Percentiles rank a stretch among this genome's conserved stretches.
phyloP scores from a whole-genome alignment of 2,888 invertebrate genomes.

The Athalia cordata region DNA sequence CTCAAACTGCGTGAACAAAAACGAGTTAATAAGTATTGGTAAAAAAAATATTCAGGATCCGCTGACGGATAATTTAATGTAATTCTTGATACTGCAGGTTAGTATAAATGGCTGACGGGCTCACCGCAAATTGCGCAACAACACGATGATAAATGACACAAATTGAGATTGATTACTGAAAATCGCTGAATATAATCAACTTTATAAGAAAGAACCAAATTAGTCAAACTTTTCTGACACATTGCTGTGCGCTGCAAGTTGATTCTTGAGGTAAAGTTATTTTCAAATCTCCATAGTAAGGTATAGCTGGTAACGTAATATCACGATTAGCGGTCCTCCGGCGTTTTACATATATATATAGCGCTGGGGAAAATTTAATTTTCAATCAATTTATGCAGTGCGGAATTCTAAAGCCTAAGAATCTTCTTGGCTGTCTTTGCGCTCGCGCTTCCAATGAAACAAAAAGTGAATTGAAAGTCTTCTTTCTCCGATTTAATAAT shows the following conservation, averaged over 20 bases:
- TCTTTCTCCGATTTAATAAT: conserved; percentile 27
- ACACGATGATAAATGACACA: conserved; percentile 15
- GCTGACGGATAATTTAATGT: too few species aligned
- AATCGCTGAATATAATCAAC: conserved; percentile 5
- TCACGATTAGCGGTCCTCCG: conserved; percentile 9
- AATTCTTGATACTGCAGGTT: neutral
- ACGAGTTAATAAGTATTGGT: too few species aligned
- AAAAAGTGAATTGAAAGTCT: conserved; percentile 20
- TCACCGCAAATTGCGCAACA: conserved; percentile 1
- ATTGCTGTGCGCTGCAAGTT: neutral
- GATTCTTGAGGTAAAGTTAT: neutral
- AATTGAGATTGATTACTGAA: conserved; percentile 30
- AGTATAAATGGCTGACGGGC: neutral
- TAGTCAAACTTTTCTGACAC: conserved; percentile 2
- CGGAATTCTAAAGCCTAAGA: conserved; percentile 13
- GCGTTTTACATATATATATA: neutral
- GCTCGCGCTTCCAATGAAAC: neutral
- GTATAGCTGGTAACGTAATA: neutral
- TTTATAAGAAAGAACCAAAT: neutral
- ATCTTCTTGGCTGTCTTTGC: conserved; percentile 1
- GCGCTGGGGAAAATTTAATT: conserved; percentile 20
- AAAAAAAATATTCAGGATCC: too few species aligned
- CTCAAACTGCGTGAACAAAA: too few species aligned
- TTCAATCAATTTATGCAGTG: conserved; percentile 15
- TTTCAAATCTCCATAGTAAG: neutral